Evolutionary conservation across 1,140 invertebrate species (phyloP).

Genomic region (Atta colombica): DNA sequence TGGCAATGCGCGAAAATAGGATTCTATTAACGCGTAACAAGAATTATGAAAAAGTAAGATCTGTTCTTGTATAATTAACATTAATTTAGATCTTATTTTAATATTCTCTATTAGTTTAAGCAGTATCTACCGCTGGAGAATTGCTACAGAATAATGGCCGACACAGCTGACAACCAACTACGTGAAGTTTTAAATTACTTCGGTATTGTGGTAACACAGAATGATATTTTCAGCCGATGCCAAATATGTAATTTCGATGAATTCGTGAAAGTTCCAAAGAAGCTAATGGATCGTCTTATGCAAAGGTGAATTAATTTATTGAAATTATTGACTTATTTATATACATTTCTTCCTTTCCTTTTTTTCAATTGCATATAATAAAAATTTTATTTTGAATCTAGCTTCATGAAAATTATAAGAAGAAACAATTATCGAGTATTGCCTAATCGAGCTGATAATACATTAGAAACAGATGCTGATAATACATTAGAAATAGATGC

Average conservation of each 20-base stretch:
- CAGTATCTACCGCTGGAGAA: conserved; percentile 85
- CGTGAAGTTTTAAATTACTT: conserved; percentile 89
- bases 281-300: conserved; percentile 84
- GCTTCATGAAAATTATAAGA: conserved; percentile 58
- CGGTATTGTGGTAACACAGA: conserved; percentile 87
- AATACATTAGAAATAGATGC: not conserved
- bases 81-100: conserved; percentile 20
- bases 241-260: conserved; percentile 89
- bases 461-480: not conserved
- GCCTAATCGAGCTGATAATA: not conserved
- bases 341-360: not conserved
- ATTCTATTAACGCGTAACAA: conserved; percentile 88
- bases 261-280: conserved; percentile 86
- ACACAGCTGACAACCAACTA: conserved; percentile 87
- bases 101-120: conserved; percentile 82
- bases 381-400: conserved; percentile 46
- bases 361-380: conserved; percentile 2
- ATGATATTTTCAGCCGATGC: conserved; percentile 90
- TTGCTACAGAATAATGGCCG: conserved; percentile 86
- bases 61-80: not conserved
- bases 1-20: conserved; percentile 87
- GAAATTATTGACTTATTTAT: not conserved
- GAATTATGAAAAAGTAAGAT: conserved; percentile 84
- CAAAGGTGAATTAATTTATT: conserved; percentile 71
- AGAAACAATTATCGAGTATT: conserved; percentile 45